Conservation (phyloP, 2,797 vertebrate genomes). For the Cyclura pinguis region DNA sequence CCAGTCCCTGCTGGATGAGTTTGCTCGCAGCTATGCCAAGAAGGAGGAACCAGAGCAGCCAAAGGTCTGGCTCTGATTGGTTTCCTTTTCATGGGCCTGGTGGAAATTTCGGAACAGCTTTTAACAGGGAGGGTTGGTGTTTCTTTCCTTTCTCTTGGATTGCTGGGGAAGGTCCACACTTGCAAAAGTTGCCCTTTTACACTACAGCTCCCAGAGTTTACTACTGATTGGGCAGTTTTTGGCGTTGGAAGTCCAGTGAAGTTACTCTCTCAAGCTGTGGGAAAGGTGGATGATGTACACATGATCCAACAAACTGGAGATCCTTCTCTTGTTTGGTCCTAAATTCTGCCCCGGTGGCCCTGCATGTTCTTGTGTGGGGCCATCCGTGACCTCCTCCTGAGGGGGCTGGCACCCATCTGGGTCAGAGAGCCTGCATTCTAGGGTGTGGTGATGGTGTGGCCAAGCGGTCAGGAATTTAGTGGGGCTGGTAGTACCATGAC, state of each 20-base stretch:
- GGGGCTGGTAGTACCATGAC: too few relatives aligned
- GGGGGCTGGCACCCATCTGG: too few relatives aligned
- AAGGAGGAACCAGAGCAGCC: slow-evolving; percentile 89
- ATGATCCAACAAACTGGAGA: not conserved
- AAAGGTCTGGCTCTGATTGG: slow-evolving; percentile 83
- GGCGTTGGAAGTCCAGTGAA: too few relatives aligned
- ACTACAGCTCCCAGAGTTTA: not conserved
- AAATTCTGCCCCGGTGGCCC: fast-evolving
- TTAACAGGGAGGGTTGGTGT: not conserved
- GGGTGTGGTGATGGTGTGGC: not conserved
- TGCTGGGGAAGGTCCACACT: not conserved
- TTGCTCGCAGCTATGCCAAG: slow-evolving; percentile 91
- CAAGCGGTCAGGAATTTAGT: not conserved
- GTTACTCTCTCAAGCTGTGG: too few relatives aligned
- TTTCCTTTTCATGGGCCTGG: too few relatives aligned
- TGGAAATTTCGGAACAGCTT: not conserved
- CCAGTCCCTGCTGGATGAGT: slow-evolving; percentile 95
- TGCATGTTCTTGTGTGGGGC: too few relatives aligned
- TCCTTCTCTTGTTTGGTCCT: fast-evolving
- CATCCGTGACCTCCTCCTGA: too few relatives aligned
- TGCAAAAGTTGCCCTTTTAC: too few relatives aligned
- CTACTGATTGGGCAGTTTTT: not conserved
- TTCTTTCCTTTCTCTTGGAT: not conserved
- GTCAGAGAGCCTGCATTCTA: not conserved
- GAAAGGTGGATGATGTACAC: too few relatives aligned